phyloP scores from a whole-genome alignment of 2,888 invertebrate genomes.

The Polyommatus icarus region DNA sequence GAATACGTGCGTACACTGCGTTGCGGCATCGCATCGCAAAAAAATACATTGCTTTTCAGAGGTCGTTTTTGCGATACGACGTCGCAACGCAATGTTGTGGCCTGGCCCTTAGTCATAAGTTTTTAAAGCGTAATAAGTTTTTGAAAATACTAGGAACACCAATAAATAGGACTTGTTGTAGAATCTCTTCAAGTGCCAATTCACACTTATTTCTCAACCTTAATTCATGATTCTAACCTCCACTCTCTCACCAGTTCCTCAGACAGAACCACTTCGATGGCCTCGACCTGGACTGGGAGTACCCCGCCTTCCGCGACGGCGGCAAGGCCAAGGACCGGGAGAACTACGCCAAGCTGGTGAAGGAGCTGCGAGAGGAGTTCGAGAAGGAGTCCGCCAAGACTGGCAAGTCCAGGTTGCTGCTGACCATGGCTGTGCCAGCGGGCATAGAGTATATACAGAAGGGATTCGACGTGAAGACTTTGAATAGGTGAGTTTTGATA shows the following conservation, averaged over 20 bases:
- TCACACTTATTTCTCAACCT: no score
- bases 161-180: no score
- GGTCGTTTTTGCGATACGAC: no score
- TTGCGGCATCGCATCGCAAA: no score
- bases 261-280: constrained; percentile 96
- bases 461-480: constrained; percentile 93
- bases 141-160: no score
- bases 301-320: constrained; percentile 90
- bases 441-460: constrained; percentile 96
- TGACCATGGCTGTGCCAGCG: constrained; percentile 97
- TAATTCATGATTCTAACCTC: no score
- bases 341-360: constrained; percentile 93
- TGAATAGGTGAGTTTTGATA: constrained; percentile 85
- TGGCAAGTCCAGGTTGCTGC: constrained; percentile 86
- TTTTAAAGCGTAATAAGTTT: no score
- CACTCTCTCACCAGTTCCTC: constrained; percentile 82
- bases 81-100: no score
- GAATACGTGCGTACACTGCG: no score
- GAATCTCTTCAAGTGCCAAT: no score
- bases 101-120: no score
- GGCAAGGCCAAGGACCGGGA: constrained; percentile 90
- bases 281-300: constrained; percentile 95
- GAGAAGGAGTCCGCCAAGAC: constrained; percentile 92
- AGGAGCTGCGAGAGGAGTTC: constrained; percentile 94
- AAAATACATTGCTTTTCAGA: no score